A percentile compares a stretch with the other conserved stretches of the same genome.
Evolutionary conservation across 2,888 invertebrate genomes (phyloP).

Genomic region (Seira musarum): DNA sequence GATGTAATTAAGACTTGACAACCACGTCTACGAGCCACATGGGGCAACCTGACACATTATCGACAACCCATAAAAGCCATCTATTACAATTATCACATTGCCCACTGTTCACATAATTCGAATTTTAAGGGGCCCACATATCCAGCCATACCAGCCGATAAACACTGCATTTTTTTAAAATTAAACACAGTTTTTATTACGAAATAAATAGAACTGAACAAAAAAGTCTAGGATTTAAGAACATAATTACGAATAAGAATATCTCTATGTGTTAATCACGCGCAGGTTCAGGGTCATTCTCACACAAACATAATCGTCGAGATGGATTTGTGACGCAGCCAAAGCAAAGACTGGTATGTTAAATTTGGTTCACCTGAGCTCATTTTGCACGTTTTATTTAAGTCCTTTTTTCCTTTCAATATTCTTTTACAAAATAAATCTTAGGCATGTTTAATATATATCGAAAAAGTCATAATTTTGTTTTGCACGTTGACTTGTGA

Average conservation of each 20-base stretch:
- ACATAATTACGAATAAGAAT: slow-evolving; percentile 5
- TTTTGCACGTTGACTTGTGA: slow-evolving; percentile 8
- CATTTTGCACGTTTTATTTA: too few species aligned
- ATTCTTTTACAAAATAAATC: too few species aligned
- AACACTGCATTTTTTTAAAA: not conserved
- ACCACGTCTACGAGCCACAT: not conserved
- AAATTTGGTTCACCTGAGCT: not conserved
- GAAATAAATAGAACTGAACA: too few species aligned
- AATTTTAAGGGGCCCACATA: slow-evolving; percentile 1
- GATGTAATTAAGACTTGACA: too few species aligned
- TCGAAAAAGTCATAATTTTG: not conserved
- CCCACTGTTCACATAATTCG: not conserved
- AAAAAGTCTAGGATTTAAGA: too few species aligned
- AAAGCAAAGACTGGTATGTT: slow-evolving; percentile 70
- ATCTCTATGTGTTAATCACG: slow-evolving; percentile 58
- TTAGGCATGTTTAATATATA: too few species aligned
- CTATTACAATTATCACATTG: slow-evolving; percentile 5
- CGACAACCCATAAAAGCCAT: not conserved
- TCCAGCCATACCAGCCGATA: not conserved
- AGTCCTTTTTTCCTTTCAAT: too few species aligned
- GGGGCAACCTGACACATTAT: not conserved
- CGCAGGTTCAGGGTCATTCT: slow-evolving; percentile 70
- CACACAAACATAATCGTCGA: slow-evolving; percentile 69
- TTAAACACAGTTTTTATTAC: not conserved
- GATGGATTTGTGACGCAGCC: slow-evolving; percentile 70